phyloP scores from a whole-genome alignment of 2,888 invertebrate species.

The Congeria kusceri region DNA sequence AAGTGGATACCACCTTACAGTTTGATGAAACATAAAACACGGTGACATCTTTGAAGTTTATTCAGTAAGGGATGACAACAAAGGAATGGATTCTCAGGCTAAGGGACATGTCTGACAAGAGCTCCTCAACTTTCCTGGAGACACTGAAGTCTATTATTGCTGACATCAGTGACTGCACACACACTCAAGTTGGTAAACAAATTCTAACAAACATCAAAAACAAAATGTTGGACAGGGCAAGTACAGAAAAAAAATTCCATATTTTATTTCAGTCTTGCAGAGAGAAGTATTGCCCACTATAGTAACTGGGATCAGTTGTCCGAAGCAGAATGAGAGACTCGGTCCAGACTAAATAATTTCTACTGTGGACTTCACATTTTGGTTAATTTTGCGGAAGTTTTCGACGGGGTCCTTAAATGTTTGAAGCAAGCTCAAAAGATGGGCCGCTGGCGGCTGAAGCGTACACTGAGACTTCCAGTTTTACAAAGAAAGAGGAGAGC shows the following conservation, averaged over 20 bases:
- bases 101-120: constrained; percentile 34
- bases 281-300: constrained; percentile 36
- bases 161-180: constrained; percentile 29
- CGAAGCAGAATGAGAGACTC: constrained; percentile 23
- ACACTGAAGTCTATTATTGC: constrained; percentile 25
- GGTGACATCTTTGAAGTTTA: constrained; percentile 38
- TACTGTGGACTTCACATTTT: constrained; percentile 44
- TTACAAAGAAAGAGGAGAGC: constrained; percentile 23
- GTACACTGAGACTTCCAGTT: constrained; percentile 5
- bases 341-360: constrained; percentile 36
- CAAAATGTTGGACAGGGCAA: constrained; percentile 52
- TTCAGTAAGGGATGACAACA: constrained; percentile 30
- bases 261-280: constrained; percentile 19
- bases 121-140: constrained; percentile 7
- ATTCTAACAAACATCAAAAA: constrained; percentile 33
- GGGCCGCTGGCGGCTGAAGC: constrained; percentile 27
- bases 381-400: constrained; percentile 46
- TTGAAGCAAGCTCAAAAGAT: constrained; percentile 28
- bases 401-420: constrained; percentile 1
- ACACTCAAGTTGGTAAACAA: constrained; percentile 4
- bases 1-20: constrained; percentile 30
- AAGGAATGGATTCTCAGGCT: constrained; percentile 45
- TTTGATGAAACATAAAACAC: constrained; percentile 39
- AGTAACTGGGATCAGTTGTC: constrained; percentile 35
- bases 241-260: constrained; percentile 34